Base-by-base conservation (phyloP, 1,140 invertebrate species). In the Zophobas atratus region DNA sequence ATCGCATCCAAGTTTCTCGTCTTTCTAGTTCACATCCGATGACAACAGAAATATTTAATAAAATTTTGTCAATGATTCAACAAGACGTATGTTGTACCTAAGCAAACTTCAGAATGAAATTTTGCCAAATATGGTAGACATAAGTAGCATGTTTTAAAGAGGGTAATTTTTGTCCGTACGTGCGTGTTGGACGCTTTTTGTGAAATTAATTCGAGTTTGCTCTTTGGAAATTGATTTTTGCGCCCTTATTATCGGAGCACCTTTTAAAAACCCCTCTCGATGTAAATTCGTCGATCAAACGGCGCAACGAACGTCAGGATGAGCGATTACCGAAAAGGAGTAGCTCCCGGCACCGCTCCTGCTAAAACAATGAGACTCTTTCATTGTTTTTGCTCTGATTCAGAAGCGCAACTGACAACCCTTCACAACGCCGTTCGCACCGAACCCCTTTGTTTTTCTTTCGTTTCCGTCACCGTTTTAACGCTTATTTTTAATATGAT, bases 401-500 rank as follows among this genome's bases (percentile, higher is more conserved):
- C 79, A 81, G 82, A 84, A 84, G 77, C 83, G 81, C 82, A 75
- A 83, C 81, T 82, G 83, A 83, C 85, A 85, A 83, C 82, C 84
- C 83, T 84, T 84, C 83, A 84, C 81, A 80, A 77, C 51, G 78
- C 78, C 78, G 75, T 79, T 80, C 81, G 78, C 82, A 78, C 81
- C 79, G 77, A 79, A 80, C 72, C 80, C 84, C 77, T 83, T 86
- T 85, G 84, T 86, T 86, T 86, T 85, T 84, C 84, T 84, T 84
- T 84, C 85, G 82, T 83, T 83, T 79, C 80, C 85, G 81, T 84
- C 83, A 83, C 79, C 80, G 80, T 84, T 85, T 83, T 79, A 81
- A 82, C 84, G 84, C 84, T 84, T 83, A 85, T 85, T 86, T 86
- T 86, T 85, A 86, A 86, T 86, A 84, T 86, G 85, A 86, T 86